phyloP scores from a whole-genome alignment of 2,113 vertebrate species.

The Vanacampus margaritifer region DNA sequence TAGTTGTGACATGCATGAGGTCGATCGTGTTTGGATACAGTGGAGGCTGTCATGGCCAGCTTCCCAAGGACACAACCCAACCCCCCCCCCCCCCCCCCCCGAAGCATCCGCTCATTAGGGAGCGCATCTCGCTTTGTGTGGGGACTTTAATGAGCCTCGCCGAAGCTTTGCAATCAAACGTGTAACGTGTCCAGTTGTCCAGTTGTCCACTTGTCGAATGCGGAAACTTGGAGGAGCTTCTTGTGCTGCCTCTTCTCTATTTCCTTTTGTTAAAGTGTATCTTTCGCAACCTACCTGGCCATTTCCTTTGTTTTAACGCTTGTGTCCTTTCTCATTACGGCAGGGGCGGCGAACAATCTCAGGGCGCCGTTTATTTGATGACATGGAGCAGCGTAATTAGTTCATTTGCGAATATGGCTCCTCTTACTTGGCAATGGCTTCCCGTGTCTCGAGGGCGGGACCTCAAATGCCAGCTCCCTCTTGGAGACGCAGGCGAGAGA shows the following conservation, averaged over 20 bases:
- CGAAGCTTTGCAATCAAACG: conserved; percentile 38
- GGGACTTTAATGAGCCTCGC: conserved; percentile 70
- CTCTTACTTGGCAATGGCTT: conserved; percentile 55
- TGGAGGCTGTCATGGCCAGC: conserved; percentile 53
- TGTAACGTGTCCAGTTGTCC: conserved; percentile 17
- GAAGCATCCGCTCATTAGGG: conserved; percentile 69
- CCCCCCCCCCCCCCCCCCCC: conserved; percentile 18
- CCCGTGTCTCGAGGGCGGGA: conserved; percentile 50
- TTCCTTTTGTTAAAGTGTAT: conserved; percentile 16
- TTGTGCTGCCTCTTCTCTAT: conserved; percentile 9
- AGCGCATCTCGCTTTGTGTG: conserved; percentile 66
- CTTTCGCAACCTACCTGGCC: not conserved
- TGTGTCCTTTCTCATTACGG: conserved; percentile 59
- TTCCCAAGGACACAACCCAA: conserved; percentile 67
- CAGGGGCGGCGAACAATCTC: conserved; percentile 65
- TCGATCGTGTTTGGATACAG: conserved; percentile 32
- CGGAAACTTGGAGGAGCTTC: conserved; percentile 6
- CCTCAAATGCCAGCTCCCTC: conserved; percentile 58
- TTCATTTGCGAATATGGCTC: conserved; percentile 61
- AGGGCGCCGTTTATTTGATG: conserved; percentile 60
- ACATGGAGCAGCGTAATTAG: conserved; percentile 72
- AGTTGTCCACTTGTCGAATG: conserved; percentile 26
- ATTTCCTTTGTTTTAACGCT: conserved; percentile 5
- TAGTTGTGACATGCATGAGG: conserved; percentile 37
- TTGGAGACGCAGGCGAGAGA: conserved; percentile 22